A percentile compares a stretch with the other conserved stretches of the same genome.
Evolutionary conservation across 2,888 invertebrate genomes (phyloP).

Genomic region (Yponomeuta plumbellus): DNA sequence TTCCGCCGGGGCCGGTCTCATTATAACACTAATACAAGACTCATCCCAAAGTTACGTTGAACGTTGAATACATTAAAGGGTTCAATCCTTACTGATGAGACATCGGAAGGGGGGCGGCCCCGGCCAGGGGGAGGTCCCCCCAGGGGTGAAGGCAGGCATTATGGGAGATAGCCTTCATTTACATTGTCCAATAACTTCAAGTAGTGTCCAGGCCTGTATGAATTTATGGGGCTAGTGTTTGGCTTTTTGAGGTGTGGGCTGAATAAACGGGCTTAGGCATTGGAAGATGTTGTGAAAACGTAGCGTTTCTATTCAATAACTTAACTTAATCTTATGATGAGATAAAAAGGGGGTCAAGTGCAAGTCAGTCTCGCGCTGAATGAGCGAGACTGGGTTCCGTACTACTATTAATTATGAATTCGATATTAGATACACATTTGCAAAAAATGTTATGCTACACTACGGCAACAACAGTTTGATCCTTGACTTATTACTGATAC

Average conservation of each 20-base stretch:
- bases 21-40: constrained; percentile 77
- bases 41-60: constrained; percentile 76
- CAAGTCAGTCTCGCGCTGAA: too few species aligned
- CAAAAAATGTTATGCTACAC: too few species aligned
- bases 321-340: too few species aligned
- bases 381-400: too few species aligned
- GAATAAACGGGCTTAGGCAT: background rate
- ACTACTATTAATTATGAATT: too few species aligned
- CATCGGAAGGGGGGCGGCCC: constrained; percentile 63
- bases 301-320: too few species aligned
- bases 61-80: constrained; percentile 77
- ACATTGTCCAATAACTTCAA: constrained; percentile 78
- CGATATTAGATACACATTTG: too few species aligned
- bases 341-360: too few species aligned
- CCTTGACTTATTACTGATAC: too few species aligned
- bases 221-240: constrained; percentile 64
- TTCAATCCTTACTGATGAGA: constrained; percentile 77
- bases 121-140: constrained; percentile 23
- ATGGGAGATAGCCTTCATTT: constrained; percentile 77
- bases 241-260: constrained; percentile 17
- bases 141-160: constrained; percentile 67
- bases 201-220: constrained; percentile 75
- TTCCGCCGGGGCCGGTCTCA: constrained; percentile 75
- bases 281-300: too few species aligned
- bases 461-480: too few species aligned